Evolutionary conservation across 2,113 vertebrate genomes (phyloP).

Genomic region (Haliaeetus leucogaster): DNA sequence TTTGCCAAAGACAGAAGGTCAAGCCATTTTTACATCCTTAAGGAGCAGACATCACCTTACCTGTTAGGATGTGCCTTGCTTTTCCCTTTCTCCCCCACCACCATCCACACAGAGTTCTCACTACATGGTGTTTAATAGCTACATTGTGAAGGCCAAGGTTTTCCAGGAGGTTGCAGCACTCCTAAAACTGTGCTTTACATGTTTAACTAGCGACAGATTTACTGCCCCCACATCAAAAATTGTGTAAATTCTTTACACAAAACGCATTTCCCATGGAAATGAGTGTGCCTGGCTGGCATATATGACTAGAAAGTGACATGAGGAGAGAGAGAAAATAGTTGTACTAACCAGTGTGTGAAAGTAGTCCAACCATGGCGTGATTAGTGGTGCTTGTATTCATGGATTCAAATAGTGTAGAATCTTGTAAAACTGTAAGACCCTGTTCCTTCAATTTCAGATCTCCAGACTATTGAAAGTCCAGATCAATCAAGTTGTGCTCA

Average conservation of each 20-base stretch:
- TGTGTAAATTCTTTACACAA: neutral
- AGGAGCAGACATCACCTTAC: neutral
- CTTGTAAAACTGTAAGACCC: neutral
- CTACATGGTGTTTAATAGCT: neutral
- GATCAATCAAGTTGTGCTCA: neutral
- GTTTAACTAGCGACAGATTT: neutral
- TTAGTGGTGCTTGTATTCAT: neutral
- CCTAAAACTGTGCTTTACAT: neutral
- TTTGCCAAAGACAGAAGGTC: neutral
- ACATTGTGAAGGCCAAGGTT: neutral
- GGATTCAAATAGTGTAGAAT: neutral
- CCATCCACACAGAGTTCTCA: neutral
- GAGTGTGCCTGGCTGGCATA: neutral
- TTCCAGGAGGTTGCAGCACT: neutral
- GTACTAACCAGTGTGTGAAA: neutral
- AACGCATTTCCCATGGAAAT: neutral
- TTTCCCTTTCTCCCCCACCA: neutral
- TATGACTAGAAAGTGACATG: neutral
- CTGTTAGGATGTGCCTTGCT: neutral
- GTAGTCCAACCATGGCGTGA: neutral
- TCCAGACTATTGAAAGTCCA: neutral
- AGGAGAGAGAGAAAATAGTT: neutral
- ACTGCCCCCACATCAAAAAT: neutral
- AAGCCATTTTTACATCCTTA: neutral
- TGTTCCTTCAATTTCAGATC: neutral